Evolutionary conservation across 1,140 invertebrate species (phyloP).

Genomic region (Homarus americanus): DNA sequence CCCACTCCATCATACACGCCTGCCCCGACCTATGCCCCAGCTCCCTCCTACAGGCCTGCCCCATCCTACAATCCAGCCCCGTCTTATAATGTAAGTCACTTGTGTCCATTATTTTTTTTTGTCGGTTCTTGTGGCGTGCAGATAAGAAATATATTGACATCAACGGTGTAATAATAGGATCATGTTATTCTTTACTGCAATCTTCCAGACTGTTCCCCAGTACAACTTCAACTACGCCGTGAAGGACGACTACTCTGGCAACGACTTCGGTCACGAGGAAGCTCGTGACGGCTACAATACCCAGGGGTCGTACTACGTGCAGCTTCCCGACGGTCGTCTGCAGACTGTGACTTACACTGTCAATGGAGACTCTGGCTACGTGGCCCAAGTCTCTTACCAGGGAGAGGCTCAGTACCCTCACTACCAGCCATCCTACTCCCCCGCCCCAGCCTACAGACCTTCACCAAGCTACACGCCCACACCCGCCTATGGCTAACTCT

Average conservation of each 20-base stretch:
- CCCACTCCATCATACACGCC: not conserved
- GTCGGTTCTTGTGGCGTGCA: too few species aligned
- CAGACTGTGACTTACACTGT: too few species aligned
- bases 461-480: not conserved
- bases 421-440: conserved; percentile 12
- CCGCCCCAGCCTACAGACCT: too few species aligned
- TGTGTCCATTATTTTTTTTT: too few species aligned
- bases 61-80: not conserved
- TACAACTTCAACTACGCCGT: conserved; percentile 92
- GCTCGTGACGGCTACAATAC: too few species aligned
- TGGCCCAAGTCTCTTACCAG: too few species aligned
- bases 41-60: too few species aligned
- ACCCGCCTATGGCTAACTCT: too few species aligned
- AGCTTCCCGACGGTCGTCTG: too few species aligned
- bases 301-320: too few species aligned
- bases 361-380: too few species aligned
- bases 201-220: conserved; percentile 79
- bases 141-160: too few species aligned
- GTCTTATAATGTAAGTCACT: not conserved
- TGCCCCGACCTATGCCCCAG: not conserved
- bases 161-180: not conserved
- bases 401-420: not conserved
- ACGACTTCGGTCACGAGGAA: conserved; percentile 90
- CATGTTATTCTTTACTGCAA: not conserved
- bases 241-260: conserved; percentile 86